These are phyloP conservation scores for Daktulosphaira vitifoliae DNA, from an alignment of 1,140 invertebrate species.

Conservation along the genomic window DNA sequence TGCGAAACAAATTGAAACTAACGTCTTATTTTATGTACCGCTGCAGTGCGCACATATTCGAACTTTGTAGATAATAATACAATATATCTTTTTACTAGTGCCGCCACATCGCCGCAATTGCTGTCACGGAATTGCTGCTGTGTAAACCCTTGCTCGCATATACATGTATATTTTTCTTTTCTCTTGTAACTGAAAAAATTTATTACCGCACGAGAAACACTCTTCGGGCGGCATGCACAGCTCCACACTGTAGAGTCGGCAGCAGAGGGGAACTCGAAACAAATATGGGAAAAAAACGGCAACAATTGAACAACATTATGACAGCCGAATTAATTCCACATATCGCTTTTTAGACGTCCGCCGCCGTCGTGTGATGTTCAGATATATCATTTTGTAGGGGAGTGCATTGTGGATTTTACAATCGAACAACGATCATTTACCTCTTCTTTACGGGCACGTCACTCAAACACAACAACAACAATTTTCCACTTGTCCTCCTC, in stretches of 20 bases:
- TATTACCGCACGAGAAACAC: too few relatives aligned
- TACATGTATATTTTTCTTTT: not conserved
- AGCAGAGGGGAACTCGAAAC: not conserved
- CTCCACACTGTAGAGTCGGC: not conserved
- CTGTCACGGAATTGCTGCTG: too few relatives aligned
- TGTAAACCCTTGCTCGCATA: slow-evolving; percentile 19
- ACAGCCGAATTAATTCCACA: slow-evolving; percentile 29
- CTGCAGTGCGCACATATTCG: too few relatives aligned
- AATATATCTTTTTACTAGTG: slow-evolving; percentile 18
- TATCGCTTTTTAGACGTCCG: slow-evolving; percentile 29
- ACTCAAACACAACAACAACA: too few relatives aligned
- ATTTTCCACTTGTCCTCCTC: too few relatives aligned
- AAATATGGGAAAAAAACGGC: not conserved
- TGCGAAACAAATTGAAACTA: slow-evolving; percentile 32
- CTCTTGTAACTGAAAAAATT: slow-evolving; percentile 1
- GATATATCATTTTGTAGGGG: not conserved
- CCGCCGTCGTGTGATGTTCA: not conserved
- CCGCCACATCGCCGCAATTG: not conserved
- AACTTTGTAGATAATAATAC: slow-evolving; percentile 14
- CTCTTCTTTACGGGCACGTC: too few relatives aligned
- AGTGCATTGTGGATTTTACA: not conserved
- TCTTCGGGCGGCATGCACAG: too few relatives aligned
- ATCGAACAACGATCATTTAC: too few relatives aligned
- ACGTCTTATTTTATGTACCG: slow-evolving; percentile 7
- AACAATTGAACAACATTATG: slow-evolving; percentile 29